These are phyloP conservation scores for Pandemis cinnamomeana DNA, from an alignment of 2,888 invertebrate species.

Conservation along the genomic window DNA sequence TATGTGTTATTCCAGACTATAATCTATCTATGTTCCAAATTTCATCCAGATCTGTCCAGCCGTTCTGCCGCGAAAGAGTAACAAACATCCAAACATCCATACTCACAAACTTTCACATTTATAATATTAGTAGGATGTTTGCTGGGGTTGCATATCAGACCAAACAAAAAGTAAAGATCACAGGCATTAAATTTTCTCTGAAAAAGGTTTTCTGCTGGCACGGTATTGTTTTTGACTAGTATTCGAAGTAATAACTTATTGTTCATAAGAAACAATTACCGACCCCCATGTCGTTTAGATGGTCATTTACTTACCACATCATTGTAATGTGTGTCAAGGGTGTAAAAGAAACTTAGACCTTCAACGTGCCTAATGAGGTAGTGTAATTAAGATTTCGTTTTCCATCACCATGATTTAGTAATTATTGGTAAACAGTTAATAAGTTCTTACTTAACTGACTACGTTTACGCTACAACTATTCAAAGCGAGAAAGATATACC, in stretches of 20 bases:
- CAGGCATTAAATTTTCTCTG: too few species aligned
- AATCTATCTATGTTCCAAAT: too few species aligned
- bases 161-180: too few species aligned
- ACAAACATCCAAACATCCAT: too few species aligned
- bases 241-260: background rate
- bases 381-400: background rate
- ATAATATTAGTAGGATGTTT: too few species aligned
- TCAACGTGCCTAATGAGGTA: background rate
- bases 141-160: too few species aligned
- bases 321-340: background rate
- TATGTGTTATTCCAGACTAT: too few species aligned
- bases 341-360: background rate
- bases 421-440: constrained; percentile 14
- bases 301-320: background rate
- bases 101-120: too few species aligned
- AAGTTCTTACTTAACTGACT: constrained; percentile 19
- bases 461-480: constrained; percentile 22
- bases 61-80: too few species aligned
- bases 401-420: constrained; percentile 2
- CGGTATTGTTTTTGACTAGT: background rate
- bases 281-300: background rate
- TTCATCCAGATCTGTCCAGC: too few species aligned
- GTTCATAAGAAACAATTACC: background rate
- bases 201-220: too few species aligned
- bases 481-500: constrained; percentile 14